Evolutionary conservation across 2,113 vertebrate species (phyloP), one percentile per base, ranked within the genome.

Genomic region (Arothron firmamentum): DNA sequence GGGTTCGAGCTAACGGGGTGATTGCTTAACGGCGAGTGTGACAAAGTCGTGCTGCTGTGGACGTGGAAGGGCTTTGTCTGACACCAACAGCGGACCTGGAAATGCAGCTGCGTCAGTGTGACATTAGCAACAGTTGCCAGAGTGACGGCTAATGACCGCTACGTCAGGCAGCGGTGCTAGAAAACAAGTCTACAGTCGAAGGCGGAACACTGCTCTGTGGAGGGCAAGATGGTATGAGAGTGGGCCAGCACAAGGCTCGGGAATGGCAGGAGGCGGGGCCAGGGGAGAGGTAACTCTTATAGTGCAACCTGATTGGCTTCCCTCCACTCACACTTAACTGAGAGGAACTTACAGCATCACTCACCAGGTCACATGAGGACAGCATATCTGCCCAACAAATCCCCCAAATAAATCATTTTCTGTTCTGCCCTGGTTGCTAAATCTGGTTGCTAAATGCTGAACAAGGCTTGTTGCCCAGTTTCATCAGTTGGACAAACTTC

Each of bases 101-200:
- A 74, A 63, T 58, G 67, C 68, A 77, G 53, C 67, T 62, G 79
- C 78, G 57, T 67, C 56, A 65, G 53, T 72, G 46, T 48, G 65
- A 68, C 47, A 49, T 62, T 6, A 41, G 59, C 14, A 23, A 62
- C 5, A 49, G 75, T 82, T 78, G 74, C 74, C 83, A 81, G 63
- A 68, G 81, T 78, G 70, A 82, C 77, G 34, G 41, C 62, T 77
- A 56, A 75, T 70, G 21, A 20, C 56, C 56, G 25, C 17, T n/a
- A 60, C 45, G 10, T 67, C 59, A 41, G 11, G 67, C 62, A 54
- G 66, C 38, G 58, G 67, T 65, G 69, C 60, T 62, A 70, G 11
- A 74, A 80, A 63, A 34, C 71, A 15, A 52, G 53, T 52, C 69
- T 75, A 10, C 15, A 59, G 68, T 72, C 68, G 65, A 23, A 56